Percentiles rank a stretch among this genome's conserved stretches.
Conservation (phyloP, 2,888 invertebrate genomes). For the Xestoiulus laeticollis region DNA sequence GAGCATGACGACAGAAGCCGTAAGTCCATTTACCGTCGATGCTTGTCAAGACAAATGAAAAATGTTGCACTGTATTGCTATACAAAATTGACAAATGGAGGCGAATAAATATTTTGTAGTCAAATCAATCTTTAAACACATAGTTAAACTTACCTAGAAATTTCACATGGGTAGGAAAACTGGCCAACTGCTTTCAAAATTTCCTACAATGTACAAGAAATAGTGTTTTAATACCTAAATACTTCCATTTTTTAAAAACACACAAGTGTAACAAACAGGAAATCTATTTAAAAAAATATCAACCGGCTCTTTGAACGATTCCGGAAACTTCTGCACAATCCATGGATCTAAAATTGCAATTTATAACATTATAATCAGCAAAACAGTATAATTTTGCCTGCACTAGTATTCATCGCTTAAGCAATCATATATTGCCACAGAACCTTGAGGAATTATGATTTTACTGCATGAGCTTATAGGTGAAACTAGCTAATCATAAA, state of each 20-base stretch:
- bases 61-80: conserved; percentile 87
- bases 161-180: conserved; percentile 88
- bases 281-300: not conserved
- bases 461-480: not conserved
- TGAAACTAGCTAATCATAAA: not conserved
- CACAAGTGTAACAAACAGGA: conserved; percentile 54
- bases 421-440: too few relatives aligned
- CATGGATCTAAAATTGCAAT: conserved; percentile 69
- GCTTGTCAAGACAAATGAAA: conserved; percentile 96
- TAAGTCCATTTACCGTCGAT: conserved; percentile 96
- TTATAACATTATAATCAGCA: too few relatives aligned
- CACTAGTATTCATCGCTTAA: too few relatives aligned
- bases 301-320: conserved; percentile 77
- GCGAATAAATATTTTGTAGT: not conserved
- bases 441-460: not conserved
- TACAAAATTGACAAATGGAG: not conserved
- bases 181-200: conserved; percentile 86
- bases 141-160: conserved; percentile 79
- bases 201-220: conserved; percentile 66
- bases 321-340: conserved; percentile 86
- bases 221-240: not conserved
- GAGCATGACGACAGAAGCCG: conserved; percentile 96
- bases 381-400: too few relatives aligned
- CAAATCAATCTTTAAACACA: not conserved
- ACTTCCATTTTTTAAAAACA: not conserved